Base-by-base conservation (phyloP, 2,888 invertebrate genomes). In the Tenthredo livida region DNA sequence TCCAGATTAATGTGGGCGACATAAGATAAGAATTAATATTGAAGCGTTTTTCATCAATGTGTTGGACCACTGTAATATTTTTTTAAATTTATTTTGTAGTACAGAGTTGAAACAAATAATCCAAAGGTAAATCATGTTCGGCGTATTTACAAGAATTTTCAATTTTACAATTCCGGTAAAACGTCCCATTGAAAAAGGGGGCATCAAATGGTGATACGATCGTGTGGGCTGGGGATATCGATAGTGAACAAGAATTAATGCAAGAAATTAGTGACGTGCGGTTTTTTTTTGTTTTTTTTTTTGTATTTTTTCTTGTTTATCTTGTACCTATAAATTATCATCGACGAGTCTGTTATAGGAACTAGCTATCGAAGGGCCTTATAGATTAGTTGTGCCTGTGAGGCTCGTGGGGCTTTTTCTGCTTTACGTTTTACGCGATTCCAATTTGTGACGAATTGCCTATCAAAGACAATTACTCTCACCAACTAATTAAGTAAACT, bases 281-380 rank as follows among this genome's bases (percentile, higher is more conserved):
- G 17, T 15, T 54, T 77, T 77, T 77, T 50, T 73, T 50, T n/a
- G 12, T 25, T 61, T 3, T 61, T 25, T 12, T 61, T 7, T 25
- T 61, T 21, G 2, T 4, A 0, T 75, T 10, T n/a, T 21, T 43
- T n/a, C 10, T 21, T 75, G 5, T 37, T 37, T 33, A 33, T 21
- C n/a, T 54, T 29, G 17, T 77, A 77, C 29, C 50, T 77, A 77
- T 80, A 61, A 61, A 80, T 80, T 61, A 80, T 80, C 37, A 61
- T 80, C 61, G 61, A 80, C 80, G 61, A 58, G 61, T 80, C 50
- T 61, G 37, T n/a, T n/a, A n/a, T 80, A 80, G 80, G 80, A 80
- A 80, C 80, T 80, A 80, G 58, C 80, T 80, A 80, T 80, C 58
- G 37, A 80, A 61, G 61, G 58, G 37, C 58, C 80, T 61, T 58